A percentile compares a stretch with the other conserved stretches of the same genome.
These are phyloP conservation scores for Arrhamphus sclerolepis DNA, from an alignment of 2,797 vertebrate genomes.

Conservation along the genomic window DNA sequence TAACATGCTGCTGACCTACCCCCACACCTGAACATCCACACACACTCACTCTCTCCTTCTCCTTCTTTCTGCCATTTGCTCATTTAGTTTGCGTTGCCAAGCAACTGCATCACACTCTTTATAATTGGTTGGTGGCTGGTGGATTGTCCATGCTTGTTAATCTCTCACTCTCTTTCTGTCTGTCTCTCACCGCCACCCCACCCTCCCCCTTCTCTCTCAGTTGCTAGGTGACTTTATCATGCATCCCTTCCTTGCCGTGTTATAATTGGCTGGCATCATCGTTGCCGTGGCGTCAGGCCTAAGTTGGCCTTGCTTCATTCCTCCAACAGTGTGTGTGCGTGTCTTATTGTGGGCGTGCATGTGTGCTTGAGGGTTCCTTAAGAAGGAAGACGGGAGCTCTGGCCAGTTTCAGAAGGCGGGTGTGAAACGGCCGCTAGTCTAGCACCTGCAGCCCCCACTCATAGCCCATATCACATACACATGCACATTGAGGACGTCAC, in stretches of 20 bases:
- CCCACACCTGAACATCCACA: constrained; percentile 32
- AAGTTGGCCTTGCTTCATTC: constrained; percentile 81
- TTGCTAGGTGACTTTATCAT: constrained; percentile 90
- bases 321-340: constrained; percentile 50
- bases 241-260: constrained; percentile 74
- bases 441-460: constrained; percentile 81
- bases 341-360: constrained; percentile 18
- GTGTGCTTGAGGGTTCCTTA: constrained; percentile 49
- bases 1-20: constrained; percentile 40
- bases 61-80: constrained; percentile 46
- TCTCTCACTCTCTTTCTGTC: constrained; percentile 56
- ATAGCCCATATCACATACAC: constrained; percentile 50
- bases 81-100: constrained; percentile 83
- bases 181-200: constrained; percentile 14
- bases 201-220: constrained; percentile 61
- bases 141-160: constrained; percentile 76
- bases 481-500: constrained; percentile 44
- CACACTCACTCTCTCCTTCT: constrained; percentile 26
- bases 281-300: constrained; percentile 82
- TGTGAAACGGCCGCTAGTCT: constrained; percentile 81
- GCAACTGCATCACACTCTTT: constrained; percentile 84
- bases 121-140: constrained; percentile 74
- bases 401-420: constrained; percentile 88
- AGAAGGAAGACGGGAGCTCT: constrained; percentile 62
- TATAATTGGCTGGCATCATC: constrained; percentile 87